phyloP scores from a whole-genome alignment of 1,140 invertebrate genomes.

The Catajapyx aquilonaris region DNA sequence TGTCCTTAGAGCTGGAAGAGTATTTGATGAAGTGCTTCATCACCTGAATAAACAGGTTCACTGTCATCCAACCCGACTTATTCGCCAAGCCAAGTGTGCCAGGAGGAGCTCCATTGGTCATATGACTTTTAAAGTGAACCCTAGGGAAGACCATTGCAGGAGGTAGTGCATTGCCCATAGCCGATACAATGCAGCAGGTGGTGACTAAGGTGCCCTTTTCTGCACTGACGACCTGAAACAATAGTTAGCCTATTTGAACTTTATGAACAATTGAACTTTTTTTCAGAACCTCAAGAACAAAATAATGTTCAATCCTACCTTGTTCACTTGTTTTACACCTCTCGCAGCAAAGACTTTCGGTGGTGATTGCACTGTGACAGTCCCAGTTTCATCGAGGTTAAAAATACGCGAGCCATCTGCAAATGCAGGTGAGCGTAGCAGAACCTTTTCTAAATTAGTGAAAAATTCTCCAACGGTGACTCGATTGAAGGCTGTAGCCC shows the following conservation, averaged over 20 bases:
- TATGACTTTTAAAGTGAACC: conserved; percentile 12
- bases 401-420: conserved; percentile 5
- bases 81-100: conserved; percentile 18
- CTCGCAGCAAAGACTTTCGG: conserved; percentile 6
- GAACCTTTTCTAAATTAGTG: conserved; percentile 3
- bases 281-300: background rate
- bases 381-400: conserved; percentile 5
- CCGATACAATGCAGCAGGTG: conserved; percentile 6
- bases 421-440: background rate
- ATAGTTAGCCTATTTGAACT: no score
- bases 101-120: conserved; percentile 17
- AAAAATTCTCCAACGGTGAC: conserved; percentile 3
- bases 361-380: conserved; percentile 2
- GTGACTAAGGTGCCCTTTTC: background rate
- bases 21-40: conserved; percentile 22
- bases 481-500: conserved; percentile 5
- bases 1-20: conserved; percentile 8
- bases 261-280: no score
- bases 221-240: background rate
- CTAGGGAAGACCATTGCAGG: conserved; percentile 11
- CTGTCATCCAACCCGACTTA: conserved; percentile 23
- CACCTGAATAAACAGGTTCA: conserved; percentile 20
- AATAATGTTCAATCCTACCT: conserved; percentile 1
- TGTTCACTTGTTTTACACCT: conserved; percentile 6
- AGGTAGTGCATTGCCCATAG: conserved; percentile 9